Evolutionary conservation across 2,797 vertebrate species (phyloP).

Genomic region (Pangasius macronema): DNA sequence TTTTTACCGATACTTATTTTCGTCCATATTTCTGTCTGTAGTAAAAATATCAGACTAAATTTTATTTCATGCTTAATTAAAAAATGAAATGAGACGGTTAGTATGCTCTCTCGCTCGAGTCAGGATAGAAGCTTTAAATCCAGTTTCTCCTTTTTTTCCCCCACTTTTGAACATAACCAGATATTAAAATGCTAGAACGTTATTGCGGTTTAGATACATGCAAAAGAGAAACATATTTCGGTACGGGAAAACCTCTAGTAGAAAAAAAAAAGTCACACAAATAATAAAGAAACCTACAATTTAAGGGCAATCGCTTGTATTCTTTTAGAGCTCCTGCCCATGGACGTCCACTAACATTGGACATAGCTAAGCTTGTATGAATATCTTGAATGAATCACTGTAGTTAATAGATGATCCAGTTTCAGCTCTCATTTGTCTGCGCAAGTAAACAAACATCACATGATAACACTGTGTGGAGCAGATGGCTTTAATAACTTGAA

Average conservation of each 20-base stretch:
- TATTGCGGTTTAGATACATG: not conserved
- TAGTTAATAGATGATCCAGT: constrained; percentile 31
- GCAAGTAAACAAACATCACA: constrained; percentile 24
- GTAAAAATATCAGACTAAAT: too few relatives aligned
- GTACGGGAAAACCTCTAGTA: not conserved
- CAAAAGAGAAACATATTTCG: not conserved
- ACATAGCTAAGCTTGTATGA: not conserved
- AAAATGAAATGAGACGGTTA: not conserved
- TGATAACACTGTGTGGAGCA: constrained; percentile 33
- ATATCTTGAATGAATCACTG: not conserved
- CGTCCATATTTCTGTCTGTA: too few relatives aligned
- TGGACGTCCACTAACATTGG: not conserved
- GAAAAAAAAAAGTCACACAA: not conserved
- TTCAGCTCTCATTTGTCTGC: constrained; percentile 25
- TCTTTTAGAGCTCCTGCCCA: not conserved
- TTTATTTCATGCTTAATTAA: not conserved
- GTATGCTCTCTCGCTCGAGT: too few relatives aligned
- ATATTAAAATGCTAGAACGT: not conserved
- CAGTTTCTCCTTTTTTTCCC: not conserved
- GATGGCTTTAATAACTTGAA: constrained; percentile 57
- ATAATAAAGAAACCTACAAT: not conserved
- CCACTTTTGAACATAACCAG: not conserved
- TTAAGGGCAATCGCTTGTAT: not conserved
- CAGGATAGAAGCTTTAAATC: not conserved
- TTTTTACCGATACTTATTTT: too few relatives aligned